Base-by-base conservation (phyloP, 2,797 vertebrate genomes). In the Sebastes minor region DNA sequence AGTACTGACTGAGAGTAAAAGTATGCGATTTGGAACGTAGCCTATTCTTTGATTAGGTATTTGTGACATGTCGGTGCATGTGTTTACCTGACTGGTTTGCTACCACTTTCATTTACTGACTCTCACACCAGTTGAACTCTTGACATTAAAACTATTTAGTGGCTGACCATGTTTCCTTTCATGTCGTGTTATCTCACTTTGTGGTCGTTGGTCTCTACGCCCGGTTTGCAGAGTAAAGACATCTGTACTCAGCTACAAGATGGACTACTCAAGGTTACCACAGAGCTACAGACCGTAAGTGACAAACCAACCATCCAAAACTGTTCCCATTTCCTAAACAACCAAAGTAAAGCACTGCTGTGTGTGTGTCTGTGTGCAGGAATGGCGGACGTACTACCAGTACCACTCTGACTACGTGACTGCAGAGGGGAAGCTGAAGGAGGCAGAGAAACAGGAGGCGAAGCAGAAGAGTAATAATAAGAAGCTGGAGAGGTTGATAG, bases 351-450 rank as follows among this genome's bases (percentile, higher is more conserved):
- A 65, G 14, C 56, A 52, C 16, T 30, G 35, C 11, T 72, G 3
- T 83, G 71, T 66, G 3, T 84, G 71, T 64, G 38, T 42, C 4
- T 90, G 60, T 86, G 73, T 73, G 84, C 59, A 97, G 97, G 95
- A 95, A 9, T 96, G 95, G 96, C 95, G 96, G 85, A 97, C 97
- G 0, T 97, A 97, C 87, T 93, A 96, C 74, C 90, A 92, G 27
- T 97, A 97, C 89, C 95, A 96, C 80, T 84, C 90, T 0, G 96
- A 97, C 12, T 96, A 95, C 28, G 30, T 96, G 72, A 91, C 71
- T 25, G 96, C 97, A 0, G 96, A 97, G 62, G 93, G 91, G 74
- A 98, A 98, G 89, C 94, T 98, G 76, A 96, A 96, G 64, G 97
- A 98, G 67, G 97, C 97, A 0, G 96, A 96, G 87, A 96, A 95